phyloP scores from a whole-genome alignment of 2,113 vertebrate species.

The Chloroceryle aenea region DNA sequence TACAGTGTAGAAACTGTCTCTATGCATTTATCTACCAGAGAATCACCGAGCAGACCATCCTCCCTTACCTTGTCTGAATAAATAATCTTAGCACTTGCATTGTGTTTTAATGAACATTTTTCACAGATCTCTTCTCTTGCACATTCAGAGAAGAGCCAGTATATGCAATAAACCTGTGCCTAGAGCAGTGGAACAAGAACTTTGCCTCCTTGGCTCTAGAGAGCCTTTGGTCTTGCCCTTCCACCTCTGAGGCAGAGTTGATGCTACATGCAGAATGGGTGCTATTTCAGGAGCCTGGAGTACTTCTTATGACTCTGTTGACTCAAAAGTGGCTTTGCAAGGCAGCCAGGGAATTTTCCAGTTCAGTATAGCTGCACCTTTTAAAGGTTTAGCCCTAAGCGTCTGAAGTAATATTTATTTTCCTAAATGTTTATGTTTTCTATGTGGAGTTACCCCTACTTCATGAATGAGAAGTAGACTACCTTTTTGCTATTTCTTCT shows the following conservation, averaged over 20 bases:
- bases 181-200: not conserved
- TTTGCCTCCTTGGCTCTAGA: not conserved
- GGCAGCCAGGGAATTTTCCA: not conserved
- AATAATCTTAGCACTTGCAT: not conserved
- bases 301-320: not conserved
- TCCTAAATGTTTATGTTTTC: not conserved
- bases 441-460: not conserved
- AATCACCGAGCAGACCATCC: not conserved
- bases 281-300: not conserved
- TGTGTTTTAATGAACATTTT: not conserved
- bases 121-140: not conserved
- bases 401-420: not conserved
- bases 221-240: not conserved
- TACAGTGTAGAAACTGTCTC: not conserved
- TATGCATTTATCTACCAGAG: not conserved
- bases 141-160: not conserved
- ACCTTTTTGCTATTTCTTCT: not conserved
- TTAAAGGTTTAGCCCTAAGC: not conserved
- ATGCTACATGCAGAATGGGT: fast-evolving
- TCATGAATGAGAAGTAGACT: not conserved
- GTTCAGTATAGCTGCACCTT: not conserved
- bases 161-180: not conserved
- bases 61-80: not conserved
- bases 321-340: not conserved
- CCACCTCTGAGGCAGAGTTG: not conserved